Base-by-base conservation (phyloP, 2,888 invertebrate species). In the Ditylenchus weischeri region DNA sequence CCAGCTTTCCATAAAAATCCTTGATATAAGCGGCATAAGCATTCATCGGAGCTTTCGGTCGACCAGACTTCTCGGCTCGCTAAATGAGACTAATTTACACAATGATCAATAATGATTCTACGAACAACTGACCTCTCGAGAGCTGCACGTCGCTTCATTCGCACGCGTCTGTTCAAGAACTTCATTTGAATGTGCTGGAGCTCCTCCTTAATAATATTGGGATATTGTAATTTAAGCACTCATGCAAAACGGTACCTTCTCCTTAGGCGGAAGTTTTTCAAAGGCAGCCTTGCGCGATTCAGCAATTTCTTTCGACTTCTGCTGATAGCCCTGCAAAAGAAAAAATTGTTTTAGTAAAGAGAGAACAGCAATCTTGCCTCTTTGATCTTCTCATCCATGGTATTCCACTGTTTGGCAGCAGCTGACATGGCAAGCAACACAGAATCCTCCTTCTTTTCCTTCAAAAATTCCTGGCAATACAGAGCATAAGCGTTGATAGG, bases 381-480 rank as follows among this genome's bases (percentile, higher is more conserved):
- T 29, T 61, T 61, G n/a, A 19, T 62, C 23, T 8, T 62, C 62
- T 50, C 60, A 29, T 18, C 36, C 19, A 62, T 7, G 18, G 13
- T 7, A 3, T 62, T 62, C 62, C 62, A 62, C 21, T 49, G 6
- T 13, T 19, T 0, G 5, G 62, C 11, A 18, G 29, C 19, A 38
- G 50, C 29, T 13, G 47, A 49, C 38, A 62, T n/a, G 0, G 35
- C 6, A 18, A 48, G 29, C 47, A 35, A 29, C 10, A 49, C 13
- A 35, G 23, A 48, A 1, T 36, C 18, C 15, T 49, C 60, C 13
- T 2, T 59, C 4, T 19, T 23, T 50, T 48, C n/a, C n/a, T 62
- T 15, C 8, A 18, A 8, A 21, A 23, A 38, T 48, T 62, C 62
- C n/a, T 62, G 50, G 4, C 47, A 13, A 59, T 59, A 62, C 13